Evolutionary conservation across 2,113 vertebrate genomes (phyloP).

Genomic region (Rhadina sibilatrix): DNA sequence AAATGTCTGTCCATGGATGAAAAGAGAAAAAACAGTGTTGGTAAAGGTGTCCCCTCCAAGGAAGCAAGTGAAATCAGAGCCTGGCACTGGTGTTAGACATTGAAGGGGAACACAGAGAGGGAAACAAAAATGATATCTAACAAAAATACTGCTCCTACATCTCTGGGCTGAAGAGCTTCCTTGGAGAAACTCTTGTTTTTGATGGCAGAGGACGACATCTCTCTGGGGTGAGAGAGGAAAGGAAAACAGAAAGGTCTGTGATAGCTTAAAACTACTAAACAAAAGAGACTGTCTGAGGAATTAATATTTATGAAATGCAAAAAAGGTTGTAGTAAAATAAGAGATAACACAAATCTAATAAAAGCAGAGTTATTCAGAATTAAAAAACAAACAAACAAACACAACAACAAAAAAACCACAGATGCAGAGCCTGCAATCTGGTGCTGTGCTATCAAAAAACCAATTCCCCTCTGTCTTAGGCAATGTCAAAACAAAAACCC

Average conservation of each 20-base stretch:
- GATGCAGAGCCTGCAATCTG: not conserved
- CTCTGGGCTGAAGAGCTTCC: not conserved
- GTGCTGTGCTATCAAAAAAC: not conserved
- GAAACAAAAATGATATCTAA: not conserved
- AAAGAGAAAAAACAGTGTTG: not conserved
- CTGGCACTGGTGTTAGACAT: not conserved
- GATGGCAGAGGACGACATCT: conserved; percentile 14
- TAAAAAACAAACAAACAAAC: not conserved
- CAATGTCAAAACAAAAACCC: not conserved
- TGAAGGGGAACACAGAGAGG: not conserved
- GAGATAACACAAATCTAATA: conserved; percentile 34
- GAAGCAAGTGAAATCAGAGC: not conserved
- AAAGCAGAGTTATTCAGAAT: conserved; percentile 39
- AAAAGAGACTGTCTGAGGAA: not conserved
- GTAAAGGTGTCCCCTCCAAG: not conserved
- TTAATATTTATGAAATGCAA: conserved; percentile 59
- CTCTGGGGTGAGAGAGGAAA: not conserved
- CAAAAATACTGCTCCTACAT: conserved; percentile 1
- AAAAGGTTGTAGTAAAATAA: conserved; percentile 28
- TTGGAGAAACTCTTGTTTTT: conserved; percentile 3
- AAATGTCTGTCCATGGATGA: not conserved
- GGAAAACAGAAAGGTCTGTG: conserved; percentile 22
- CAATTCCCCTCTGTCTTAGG: not conserved
- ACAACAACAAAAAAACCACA: not conserved
- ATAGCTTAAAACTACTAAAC: conserved; percentile 37